These are phyloP conservation scores for Mormyrus proboscirostris DNA, from an alignment of 2,797 vertebrate species.

Conservation along the genomic window DNA sequence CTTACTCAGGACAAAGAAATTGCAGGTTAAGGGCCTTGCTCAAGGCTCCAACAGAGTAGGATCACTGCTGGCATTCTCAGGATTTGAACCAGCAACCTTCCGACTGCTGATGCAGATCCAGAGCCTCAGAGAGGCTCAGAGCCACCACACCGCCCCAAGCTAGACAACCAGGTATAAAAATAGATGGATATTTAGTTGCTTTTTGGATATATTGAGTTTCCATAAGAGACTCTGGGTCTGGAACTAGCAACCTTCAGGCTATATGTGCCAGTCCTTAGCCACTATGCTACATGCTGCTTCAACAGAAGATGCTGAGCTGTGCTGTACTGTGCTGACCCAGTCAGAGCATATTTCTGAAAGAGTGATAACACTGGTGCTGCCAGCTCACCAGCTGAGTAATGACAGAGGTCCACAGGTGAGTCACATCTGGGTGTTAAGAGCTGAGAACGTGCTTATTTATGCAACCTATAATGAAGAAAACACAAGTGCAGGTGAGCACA, in stretches of 20 bases:
- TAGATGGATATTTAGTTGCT: not conserved
- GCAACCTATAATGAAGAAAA: not conserved
- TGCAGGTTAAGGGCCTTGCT: not conserved
- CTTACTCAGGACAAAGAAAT: not conserved
- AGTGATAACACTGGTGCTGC: not conserved
- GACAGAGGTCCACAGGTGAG: constrained; percentile 9
- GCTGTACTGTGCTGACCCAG: not conserved
- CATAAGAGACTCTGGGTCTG: not conserved
- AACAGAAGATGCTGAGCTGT: not conserved
- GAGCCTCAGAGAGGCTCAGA: not conserved
- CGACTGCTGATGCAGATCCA: not conserved
- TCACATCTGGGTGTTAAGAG: not conserved
- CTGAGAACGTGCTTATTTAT: not conserved
- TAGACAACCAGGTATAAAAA: not conserved
- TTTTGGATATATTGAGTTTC: not conserved
- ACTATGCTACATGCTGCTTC: not conserved
- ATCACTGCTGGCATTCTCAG: not conserved
- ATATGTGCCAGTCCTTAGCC: not conserved
- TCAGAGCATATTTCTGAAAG: not conserved
- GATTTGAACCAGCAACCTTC: not conserved
- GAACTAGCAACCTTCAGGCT: not conserved
- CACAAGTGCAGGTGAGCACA: too few species aligned
- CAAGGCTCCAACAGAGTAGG: not conserved
- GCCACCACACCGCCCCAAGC: not conserved
- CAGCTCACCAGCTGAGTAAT: not conserved